Percentiles rank a stretch among this genome's conserved stretches.
Evolutionary conservation across 2,113 vertebrate species (phyloP).

Genomic region (Bujurquina vittata): DNA sequence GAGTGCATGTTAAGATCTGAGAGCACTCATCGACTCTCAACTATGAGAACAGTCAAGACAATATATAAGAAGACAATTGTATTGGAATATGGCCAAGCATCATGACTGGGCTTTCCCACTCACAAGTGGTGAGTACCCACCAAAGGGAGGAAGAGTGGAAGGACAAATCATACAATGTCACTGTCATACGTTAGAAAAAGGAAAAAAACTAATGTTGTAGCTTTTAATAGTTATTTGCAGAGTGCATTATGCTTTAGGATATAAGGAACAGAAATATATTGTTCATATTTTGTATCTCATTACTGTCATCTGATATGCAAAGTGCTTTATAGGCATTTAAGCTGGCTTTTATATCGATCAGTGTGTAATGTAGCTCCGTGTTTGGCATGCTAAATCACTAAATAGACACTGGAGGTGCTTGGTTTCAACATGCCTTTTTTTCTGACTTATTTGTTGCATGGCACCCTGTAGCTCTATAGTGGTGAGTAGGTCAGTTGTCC

Average conservation of each 20-base stretch:
- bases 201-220: not conserved
- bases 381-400: slow-evolving; percentile 48
- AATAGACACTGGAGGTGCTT: slow-evolving; percentile 43
- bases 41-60: not conserved
- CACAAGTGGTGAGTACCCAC: not conserved
- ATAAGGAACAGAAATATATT: not conserved
- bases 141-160: not conserved
- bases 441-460: slow-evolving; percentile 56
- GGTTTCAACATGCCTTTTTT: slow-evolving; percentile 63
- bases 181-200: not conserved
- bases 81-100: not conserved
- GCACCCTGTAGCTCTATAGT: slow-evolving; percentile 34
- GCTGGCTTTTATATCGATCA: slow-evolving; percentile 46
- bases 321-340: slow-evolving; percentile 44
- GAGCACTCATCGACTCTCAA: not conserved
- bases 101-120: not conserved
- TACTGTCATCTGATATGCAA: slow-evolving; percentile 24
- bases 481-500: slow-evolving; percentile 52
- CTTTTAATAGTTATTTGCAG: not conserved
- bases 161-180: not conserved
- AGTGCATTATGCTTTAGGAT: not conserved
- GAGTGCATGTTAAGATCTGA: not conserved
- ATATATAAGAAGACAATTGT: not conserved
- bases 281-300: slow-evolving; percentile 30
- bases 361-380: slow-evolving; percentile 39